Base-by-base conservation (phyloP, 1,140 invertebrate species). In the Solenopsis fugax region DNA sequence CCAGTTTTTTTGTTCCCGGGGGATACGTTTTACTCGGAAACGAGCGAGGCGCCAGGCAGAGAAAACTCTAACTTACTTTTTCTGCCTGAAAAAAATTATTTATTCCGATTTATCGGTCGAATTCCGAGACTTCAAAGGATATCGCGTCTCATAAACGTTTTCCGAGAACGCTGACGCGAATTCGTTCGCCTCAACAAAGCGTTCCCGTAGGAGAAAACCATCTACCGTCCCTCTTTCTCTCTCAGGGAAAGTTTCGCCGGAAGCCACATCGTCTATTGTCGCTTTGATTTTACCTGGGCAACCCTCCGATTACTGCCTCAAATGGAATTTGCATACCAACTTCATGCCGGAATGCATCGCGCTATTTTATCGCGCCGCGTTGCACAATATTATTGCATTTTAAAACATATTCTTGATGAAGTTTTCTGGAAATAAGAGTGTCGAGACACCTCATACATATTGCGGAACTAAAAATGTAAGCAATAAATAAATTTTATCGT, bases 321-420 rank as follows among this genome's bases (percentile, higher is more conserved):
- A 84, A 75, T 56, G 45, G 54, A 48, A 84, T 84, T 73, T 84
- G 41, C 80, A 84, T 75, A 62, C 54, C 80, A 84, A 84, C 80
- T 81, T 71, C 65, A 71, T 21, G 37, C 54, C 54, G 37, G 54
- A 72, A 73, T 82, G 24, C 54, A 60, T 3, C 5, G 0, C 41
- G 41, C 12, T 45, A 75, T 75, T 84, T 48, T 60, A 41, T 7
- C n/a, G 5, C 10, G 48, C n/a, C 54, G 41, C 80, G 13, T 50
- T 29, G 78, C 77, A 13, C 67, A 60, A 73, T 2, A 29, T 82
- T 82, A 82, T 82, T 60, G 80, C 13, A 10, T 34, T 48, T 60
- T 73, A 82, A 45, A 82, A 37, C 5, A 16, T 52, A 45, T 34
- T 73, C 60, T 58, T 45, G 7, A 58, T 48, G 5, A 45, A 21